Evolutionary conservation across 1,140 invertebrate genomes (phyloP), one percentile per base, ranked within the genome.

Genomic region (Microvelia longipes): DNA sequence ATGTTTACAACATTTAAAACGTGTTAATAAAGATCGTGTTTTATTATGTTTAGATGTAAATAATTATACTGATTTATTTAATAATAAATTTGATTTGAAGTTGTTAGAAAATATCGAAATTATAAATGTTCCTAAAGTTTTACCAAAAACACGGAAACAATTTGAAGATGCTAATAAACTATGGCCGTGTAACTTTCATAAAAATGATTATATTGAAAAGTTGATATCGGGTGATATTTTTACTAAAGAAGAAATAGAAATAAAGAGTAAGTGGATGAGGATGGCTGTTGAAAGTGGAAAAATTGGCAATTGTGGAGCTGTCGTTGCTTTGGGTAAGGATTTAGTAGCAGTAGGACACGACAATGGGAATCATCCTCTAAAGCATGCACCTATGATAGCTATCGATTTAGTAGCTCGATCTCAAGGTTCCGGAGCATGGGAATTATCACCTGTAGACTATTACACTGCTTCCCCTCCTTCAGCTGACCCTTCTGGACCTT

Each of bases 141-240:
- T 83, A 15, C 87, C 90, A 2, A 83, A 84, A 74, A 85, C 89
- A 0, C 84, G 85, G 68, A 77, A 77, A 63, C 93, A 95, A 75
- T 90, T 86, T 77, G 79, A 85, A 11, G 79, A 82, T 73, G 83
- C 84, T 1, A 81, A 82, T 1, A 80, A 81, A 70, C 78, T 85
- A 30, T 96, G 93, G 94, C 90, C 92, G 0, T 85, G 89, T 28
- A 92, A 91, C 77, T 96, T 95, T 81, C 88, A 92, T 82, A 88
- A 85, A 64, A 87, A 92, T 76, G 83, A 84, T 72, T 85, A 85
- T 74, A 76, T 88, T 1, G 90, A 93, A 77, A 84, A 82, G 66
- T 73, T 90, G 61, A 75, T 84, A 0, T 80, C 82, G 65, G 85
- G 86, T 2, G 81, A 82, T 0, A 81, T 88, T 69, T 94, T 95